A percentile compares a stretch with the other conserved stretches of the same genome.
Conservation (phyloP, 2,113 vertebrate species). For the Panthera leo region DNA sequence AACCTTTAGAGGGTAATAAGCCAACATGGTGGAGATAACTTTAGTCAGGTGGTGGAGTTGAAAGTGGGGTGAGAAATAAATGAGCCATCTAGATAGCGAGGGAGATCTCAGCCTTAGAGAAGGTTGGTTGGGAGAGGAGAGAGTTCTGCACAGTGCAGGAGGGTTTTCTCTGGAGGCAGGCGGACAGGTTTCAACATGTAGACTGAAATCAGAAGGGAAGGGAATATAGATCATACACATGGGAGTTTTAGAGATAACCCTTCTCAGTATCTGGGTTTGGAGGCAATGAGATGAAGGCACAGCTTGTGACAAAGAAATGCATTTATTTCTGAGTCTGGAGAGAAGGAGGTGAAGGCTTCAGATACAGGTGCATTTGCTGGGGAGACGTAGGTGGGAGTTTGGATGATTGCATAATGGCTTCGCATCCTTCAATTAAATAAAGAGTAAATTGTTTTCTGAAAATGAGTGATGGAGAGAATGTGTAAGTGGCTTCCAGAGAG, state of each 20-base stretch:
- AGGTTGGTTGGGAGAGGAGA: fast-evolving
- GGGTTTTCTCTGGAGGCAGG: background rate
- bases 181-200: background rate
- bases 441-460: background rate
- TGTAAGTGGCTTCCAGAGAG: background rate
- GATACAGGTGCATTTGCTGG: fast-evolving
- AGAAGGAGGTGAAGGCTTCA: fast-evolving
- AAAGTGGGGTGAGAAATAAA: background rate
- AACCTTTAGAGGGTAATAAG: background rate
- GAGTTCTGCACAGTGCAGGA: fast-evolving
- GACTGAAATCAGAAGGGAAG: background rate
- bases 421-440: background rate
- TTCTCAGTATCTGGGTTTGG: background rate
- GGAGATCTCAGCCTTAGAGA: fast-evolving
- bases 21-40: too few relatives aligned
- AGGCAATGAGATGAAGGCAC: background rate
- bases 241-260: background rate
- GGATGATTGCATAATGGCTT: fast-evolving
- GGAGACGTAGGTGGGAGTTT: background rate
- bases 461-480: background rate
- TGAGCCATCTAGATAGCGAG: background rate
- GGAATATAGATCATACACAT: too few relatives aligned
- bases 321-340: background rate
- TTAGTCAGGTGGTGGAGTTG: background rate
- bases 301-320: background rate